Evolutionary conservation across 2,888 invertebrate species (phyloP), one percentile per base, ranked within the genome.

Genomic region (Sericinus montela): DNA sequence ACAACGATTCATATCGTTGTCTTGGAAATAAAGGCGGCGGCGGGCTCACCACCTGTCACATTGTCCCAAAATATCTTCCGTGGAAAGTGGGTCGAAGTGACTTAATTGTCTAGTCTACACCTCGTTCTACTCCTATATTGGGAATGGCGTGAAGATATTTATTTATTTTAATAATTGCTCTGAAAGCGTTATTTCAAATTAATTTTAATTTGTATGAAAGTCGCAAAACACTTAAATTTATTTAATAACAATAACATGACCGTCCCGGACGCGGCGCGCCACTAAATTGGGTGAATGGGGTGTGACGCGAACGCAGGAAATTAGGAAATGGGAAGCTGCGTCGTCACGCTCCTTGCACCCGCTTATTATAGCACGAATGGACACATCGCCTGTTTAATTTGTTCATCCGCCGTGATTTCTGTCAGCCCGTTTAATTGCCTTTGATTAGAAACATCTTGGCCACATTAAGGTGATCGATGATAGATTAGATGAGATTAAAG

Each of bases 281-380:
- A 41, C 61, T 63, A 66, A 68, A 68, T 67, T 69, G 64, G 60
- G 57, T 53, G 68, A 69, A 69, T 67, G 71, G 67, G 65, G 69
- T 71, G 71, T 66, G 69, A 66, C 66, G 63, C 47, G 52, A 45
- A 48, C 58, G 60, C 75, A 75, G 81, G 81, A 77, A 79, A 77
- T 80, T 77, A 78, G 77, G 78, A 78, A 81, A 78, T 72, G 69
- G 72, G 73, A 74, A 74, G 72, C 70, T 36, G 45, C 16, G 28
- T 35, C 60, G 64, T 58, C 57, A 57, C 57, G 59, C 55, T 47
- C 35, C 39, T 36, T 25, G 48, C 41, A 11, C 40, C 37, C 13
- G 47, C 53, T 54, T 54, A 56, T 54, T 56, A 58, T 54, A 58
- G 48, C 45, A 36, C 37, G 13, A 40, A 29, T 28, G 46, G 35